Evolutionary conservation across 53 echinoderm and acorn worm species (phyloP).

Genomic region (Holothuria leucospilota): DNA sequence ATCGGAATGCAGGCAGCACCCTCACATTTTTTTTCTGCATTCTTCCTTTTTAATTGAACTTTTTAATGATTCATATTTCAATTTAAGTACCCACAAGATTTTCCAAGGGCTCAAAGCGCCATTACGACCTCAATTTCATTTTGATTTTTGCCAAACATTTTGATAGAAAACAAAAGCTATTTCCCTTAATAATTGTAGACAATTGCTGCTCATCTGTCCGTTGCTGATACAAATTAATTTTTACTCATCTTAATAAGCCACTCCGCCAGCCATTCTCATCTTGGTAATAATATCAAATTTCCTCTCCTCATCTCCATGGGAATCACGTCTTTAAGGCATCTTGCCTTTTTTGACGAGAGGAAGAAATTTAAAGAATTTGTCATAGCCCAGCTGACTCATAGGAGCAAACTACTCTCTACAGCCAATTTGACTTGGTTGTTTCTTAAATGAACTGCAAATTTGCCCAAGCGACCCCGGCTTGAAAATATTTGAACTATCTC

Average conservation of each 20-base stretch:
- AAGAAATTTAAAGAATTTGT: constrained; percentile 45
- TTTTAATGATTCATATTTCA: too few relatives aligned
- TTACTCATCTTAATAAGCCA: constrained; percentile 30
- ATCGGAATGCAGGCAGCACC: too few relatives aligned
- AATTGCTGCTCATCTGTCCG: constrained; percentile 34
- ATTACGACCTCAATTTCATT: constrained; percentile 31
- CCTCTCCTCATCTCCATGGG: constrained; percentile 33
- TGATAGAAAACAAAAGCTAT: constrained; percentile 36
- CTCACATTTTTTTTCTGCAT: too few relatives aligned
- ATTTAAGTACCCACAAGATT: not conserved
- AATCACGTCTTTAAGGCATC: constrained; percentile 20
- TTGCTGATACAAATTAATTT: constrained; percentile 50
- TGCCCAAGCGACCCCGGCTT: constrained; percentile 35
- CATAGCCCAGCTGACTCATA: constrained; percentile 28
- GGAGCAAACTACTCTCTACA: constrained; percentile 27
- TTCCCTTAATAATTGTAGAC: constrained; percentile 14
- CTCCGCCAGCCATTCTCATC: constrained; percentile 16
- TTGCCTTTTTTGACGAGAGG: constrained; percentile 32
- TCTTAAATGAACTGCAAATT: constrained; percentile 51
- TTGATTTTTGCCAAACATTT: constrained; percentile 36
- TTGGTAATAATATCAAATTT: constrained; percentile 50
- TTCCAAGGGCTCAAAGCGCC: not conserved
- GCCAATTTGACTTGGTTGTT: constrained; percentile 47
- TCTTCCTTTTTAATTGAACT: too few relatives aligned
- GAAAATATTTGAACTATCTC: constrained; percentile 57